Percentiles rank a stretch among this genome's conserved stretches.
Conservation (phyloP, 2,113 vertebrate genomes). For the Lota lota region DNA sequence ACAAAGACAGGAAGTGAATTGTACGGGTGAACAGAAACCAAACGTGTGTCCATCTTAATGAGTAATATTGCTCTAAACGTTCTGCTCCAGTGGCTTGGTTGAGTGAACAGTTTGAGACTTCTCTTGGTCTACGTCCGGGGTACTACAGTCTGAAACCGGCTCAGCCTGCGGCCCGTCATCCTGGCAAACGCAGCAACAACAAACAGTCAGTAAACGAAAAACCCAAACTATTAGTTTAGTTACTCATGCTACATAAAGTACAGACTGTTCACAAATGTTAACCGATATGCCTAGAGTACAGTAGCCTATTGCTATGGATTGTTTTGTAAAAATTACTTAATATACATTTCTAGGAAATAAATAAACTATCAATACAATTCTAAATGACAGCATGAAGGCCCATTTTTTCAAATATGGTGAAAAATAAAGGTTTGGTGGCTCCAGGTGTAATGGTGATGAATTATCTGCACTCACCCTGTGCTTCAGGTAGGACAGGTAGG, state of each 20-base stretch:
- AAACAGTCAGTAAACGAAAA: not conserved
- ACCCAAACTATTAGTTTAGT: no score
- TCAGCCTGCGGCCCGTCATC: conserved; percentile 12
- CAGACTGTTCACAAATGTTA: no score
- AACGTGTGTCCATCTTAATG: no score
- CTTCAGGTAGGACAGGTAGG: conserved; percentile 90
- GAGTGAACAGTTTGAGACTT: not conserved
- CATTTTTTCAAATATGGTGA: no score
- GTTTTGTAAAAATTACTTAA: not conserved
- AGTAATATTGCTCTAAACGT: conserved; percentile 11
- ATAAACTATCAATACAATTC: not conserved
- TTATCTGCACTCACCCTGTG: conserved; percentile 75
- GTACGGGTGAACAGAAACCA: no score
- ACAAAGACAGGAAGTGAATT: no score
- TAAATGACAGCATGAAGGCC: no score
- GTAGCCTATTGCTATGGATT: not conserved
- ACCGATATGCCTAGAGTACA: no score
- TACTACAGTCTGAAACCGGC: conserved; percentile 18
- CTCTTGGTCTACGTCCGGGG: conserved; percentile 29
- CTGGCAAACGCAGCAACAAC: conserved; percentile 28
- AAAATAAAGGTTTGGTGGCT: not conserved
- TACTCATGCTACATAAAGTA: no score
- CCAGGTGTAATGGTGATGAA: not conserved
- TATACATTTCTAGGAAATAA: not conserved
- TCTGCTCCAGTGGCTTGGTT: conserved; percentile 27